Evolutionary conservation across 1,140 invertebrate species (phyloP), one percentile per base, ranked within the genome.

Genomic region (Subanguina moxae): DNA sequence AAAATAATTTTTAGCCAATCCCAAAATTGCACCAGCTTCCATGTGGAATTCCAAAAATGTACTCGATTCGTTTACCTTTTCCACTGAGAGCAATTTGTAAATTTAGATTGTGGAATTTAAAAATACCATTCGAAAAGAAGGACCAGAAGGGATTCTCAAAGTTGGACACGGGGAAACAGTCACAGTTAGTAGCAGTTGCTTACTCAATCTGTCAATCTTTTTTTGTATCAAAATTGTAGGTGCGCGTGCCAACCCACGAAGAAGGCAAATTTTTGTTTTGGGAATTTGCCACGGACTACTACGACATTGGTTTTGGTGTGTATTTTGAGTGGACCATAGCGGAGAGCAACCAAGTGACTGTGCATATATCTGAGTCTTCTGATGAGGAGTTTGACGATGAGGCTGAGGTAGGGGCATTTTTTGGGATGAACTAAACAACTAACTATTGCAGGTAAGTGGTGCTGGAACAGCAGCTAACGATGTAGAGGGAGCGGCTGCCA

Each of bases 261-360:
- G 90, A 93, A 79, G 95, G 94, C 0, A 88, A 89, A 0, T 91
- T 91, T 80, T 85, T 99, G n/a, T 97, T 94, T 83, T 99, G 95
- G 95, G 96, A 99, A 85, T 99, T 99, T 84, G 93, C 94, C 9
- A 98, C 95, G 0, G 96, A 99, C 83, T 89, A 88, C 78, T 98
- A 97, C 83, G 96, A 99, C 82, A 93, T 99, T 78, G 95, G 94
- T 58, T 99, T 99, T 85, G 96, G 95, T 7, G 88, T 99, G 52
- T 96, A 91, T 83, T 99, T 99, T 84, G 95, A 99, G 85, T 98
- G 94, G 93, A 91, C 89, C 1, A 91, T 85, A 56, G 74, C 84
- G 25, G 84, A 84, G n/a, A 84, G 72, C 43, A 85, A 85, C 69
- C 83, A 84, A 58, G 84, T 86, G 25, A 77, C 77, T 8, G 71